Conservation (phyloP, 2,113 vertebrate genomes). For the Pituophis catenifer region DNA sequence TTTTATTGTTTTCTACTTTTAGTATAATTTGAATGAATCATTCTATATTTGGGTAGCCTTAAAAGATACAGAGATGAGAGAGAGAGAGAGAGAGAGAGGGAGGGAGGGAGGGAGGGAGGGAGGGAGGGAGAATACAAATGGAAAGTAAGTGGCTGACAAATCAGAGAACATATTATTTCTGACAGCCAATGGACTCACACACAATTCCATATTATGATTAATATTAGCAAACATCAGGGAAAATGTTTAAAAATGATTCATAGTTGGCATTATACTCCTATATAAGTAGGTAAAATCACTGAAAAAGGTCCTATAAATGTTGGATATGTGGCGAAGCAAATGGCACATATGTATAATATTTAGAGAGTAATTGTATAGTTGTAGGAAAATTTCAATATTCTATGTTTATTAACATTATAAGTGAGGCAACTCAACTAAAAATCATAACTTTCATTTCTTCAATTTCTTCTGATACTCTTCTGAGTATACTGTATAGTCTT, state of each 20-base stretch:
- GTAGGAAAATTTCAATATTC: background rate
- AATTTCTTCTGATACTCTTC: background rate
- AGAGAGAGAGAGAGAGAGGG: fast-evolving
- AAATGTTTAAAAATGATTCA: background rate
- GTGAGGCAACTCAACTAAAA: background rate
- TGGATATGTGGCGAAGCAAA: background rate
- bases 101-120: fast-evolving
- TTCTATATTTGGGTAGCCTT: background rate
- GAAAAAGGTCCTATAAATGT: background rate
- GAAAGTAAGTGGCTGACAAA: background rate
- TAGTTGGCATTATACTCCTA: background rate
- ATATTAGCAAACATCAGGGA: background rate
- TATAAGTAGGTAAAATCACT: background rate
- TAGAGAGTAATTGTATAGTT: background rate
- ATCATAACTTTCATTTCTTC: background rate
- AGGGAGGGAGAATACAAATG: background rate
- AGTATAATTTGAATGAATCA: background rate
- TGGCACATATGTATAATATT: background rate
- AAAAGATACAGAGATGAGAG: background rate
- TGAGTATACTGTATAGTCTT: background rate
- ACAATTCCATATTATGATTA: background rate
- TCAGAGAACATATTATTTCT: background rate
- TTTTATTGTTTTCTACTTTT: background rate
- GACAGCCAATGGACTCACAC: background rate
- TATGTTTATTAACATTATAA: background rate